Conservation (phyloP, 37 sponge, comb jelly and placozoan species). For the Aphrocallistes beatrix region DNA sequence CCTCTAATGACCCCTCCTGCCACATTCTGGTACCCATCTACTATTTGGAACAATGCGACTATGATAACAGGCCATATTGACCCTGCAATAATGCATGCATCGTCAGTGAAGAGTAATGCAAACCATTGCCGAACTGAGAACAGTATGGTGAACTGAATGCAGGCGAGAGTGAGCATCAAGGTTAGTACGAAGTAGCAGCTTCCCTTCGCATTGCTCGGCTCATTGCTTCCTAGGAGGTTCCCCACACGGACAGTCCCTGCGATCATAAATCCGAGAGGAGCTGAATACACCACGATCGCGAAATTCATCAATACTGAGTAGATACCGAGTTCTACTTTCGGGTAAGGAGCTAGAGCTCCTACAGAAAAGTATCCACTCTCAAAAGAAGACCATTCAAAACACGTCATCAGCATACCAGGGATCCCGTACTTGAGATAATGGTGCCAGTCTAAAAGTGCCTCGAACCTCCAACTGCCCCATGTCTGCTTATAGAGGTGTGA, state of each 20-base stretch:
- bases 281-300: neutral
- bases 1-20: no score
- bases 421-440: neutral
- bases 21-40: no score
- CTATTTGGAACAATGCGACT: no score
- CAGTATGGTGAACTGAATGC: no score
- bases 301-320: neutral
- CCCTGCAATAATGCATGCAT: no score
- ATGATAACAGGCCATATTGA: no score
- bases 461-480: constrained; percentile 12
- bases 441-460: neutral
- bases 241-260: constrained; percentile 4
- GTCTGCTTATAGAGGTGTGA: no score
- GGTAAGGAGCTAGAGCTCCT: neutral
- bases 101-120: no score
- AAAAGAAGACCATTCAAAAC: constrained; percentile 10
- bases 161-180: no score
- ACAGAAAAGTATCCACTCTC: neutral
- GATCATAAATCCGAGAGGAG: neutral
- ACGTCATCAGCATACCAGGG: constrained; percentile 3
- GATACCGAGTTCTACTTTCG: neutral
- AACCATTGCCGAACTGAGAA: no score
- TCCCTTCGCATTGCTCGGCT: no score
- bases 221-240: constrained; percentile 15
- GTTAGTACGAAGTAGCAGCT: no score